Conservation (phyloP, 2,797 vertebrate genomes). For the Simalia tracyae region DNA sequence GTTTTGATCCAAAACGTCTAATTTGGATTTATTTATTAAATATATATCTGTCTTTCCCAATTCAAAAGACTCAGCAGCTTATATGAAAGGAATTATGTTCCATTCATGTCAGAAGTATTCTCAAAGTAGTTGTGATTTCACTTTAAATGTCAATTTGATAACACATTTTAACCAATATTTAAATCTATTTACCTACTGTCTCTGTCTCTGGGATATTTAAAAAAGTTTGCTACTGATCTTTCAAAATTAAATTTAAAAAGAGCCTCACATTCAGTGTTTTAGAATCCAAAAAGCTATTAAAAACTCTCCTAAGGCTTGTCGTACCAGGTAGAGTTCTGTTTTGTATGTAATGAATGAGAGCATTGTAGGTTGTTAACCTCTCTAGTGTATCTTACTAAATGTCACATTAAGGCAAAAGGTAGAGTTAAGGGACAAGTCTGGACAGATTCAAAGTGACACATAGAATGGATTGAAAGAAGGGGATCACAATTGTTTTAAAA, state of each 20-base stretch:
- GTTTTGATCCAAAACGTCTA: not conserved
- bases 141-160: not conserved
- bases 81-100: not conserved
- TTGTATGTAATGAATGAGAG: slow-evolving; percentile 36
- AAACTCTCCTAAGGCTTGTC: not conserved
- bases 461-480: slow-evolving; percentile 19
- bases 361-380: slow-evolving; percentile 44
- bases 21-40: not conserved
- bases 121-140: not conserved
- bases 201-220: not conserved
- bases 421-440: slow-evolving; percentile 25
- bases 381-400: slow-evolving; percentile 1
- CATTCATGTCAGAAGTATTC: slow-evolving; percentile 9
- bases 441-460: slow-evolving; percentile 42
- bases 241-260: not conserved
- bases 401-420: slow-evolving; percentile 38
- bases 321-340: not conserved
- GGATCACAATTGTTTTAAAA: not conserved
- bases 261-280: not conserved
- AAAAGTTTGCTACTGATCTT: not conserved
- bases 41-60: not conserved
- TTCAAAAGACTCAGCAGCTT: not conserved
- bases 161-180: not conserved
- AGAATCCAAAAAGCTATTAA: not conserved
- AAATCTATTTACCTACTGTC: not conserved